Base-by-base conservation (phyloP, 2,113 vertebrate genomes). In the Apodemus sylvaticus region DNA sequence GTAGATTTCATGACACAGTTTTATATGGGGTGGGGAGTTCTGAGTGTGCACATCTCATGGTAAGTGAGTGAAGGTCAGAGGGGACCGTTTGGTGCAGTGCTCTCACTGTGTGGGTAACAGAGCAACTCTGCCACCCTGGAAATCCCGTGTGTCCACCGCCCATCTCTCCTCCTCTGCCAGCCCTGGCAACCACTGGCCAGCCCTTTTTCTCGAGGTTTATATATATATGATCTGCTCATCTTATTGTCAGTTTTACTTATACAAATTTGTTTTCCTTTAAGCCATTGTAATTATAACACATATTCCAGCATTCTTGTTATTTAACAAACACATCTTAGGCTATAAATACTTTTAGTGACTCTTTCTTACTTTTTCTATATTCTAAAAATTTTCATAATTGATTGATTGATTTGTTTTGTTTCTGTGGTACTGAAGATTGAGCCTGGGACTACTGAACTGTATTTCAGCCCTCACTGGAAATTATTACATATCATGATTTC, bases 231-330 rank as follows among this genome's bases (percentile, higher is more conserved):
- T 36, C 81, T 36, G 51, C 10, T 73, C 29, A 62, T 53, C 60
- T 39, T 81, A 66, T 82, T 60, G 13, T 55, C 45, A n/a, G 31
- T 89, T 91, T 64, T 92, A 26, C n/a, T 58, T 82, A 5, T 26
- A 86, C 24, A 60, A 13, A 48, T 92, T 73, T 62, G 39, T 64
- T 89, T 51, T 93, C 19, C 64, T 53, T 73, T 31, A 79, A 86
- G 36, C 13, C 34, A 53, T 7, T 86, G 66, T 79, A 66, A 17
- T 91, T 95, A 34, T 64, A 82, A 82, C 45, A 83, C 2, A 42
- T 78, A 51, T 88, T 70, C 51, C 48, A 58, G 89, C 95, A 95
- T 92, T 89, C 48, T 89, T 90, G 24, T 78, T 89, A 48, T 24
- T 78, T 91, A 48, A 91, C 58, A 89, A 92, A 90, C 94, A 58